Evolutionary conservation across 2,797 vertebrate species (phyloP).

Genomic region (Sebastes matsubarae): DNA sequence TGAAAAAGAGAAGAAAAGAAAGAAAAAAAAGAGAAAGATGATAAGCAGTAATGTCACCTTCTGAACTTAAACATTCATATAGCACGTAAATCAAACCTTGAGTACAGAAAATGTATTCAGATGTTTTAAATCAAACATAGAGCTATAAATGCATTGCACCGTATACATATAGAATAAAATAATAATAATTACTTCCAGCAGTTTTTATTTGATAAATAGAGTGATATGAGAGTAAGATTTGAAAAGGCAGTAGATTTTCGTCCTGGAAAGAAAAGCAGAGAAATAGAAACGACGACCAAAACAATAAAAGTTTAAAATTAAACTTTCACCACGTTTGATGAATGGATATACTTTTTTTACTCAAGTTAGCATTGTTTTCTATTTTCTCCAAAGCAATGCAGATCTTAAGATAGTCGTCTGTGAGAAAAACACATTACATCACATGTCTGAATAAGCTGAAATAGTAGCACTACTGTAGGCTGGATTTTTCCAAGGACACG

Average conservation of each 20-base stretch:
- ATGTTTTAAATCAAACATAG: constrained; percentile 38
- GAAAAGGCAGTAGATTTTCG: constrained; percentile 41
- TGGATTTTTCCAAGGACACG: constrained; percentile 55
- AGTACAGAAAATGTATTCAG: constrained; percentile 33
- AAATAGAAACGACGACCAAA: constrained; percentile 19
- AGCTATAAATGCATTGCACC: constrained; percentile 24
- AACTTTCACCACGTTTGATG: constrained; percentile 37
- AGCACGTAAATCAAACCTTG: constrained; percentile 36
- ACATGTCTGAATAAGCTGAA: constrained; percentile 45
- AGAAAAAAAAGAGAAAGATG: neutral
- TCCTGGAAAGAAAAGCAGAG: constrained; percentile 18
- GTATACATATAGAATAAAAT: constrained; percentile 34
- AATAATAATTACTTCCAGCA: constrained; percentile 11
- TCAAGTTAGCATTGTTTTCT: constrained; percentile 45
- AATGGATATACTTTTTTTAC: constrained; percentile 14
- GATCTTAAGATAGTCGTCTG: constrained; percentile 43
- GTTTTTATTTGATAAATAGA: constrained; percentile 20
- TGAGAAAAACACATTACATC: constrained; percentile 46
- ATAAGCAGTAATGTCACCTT: constrained; percentile 43
- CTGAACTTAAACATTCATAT: constrained; percentile 50
- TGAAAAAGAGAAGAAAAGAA: constrained; percentile 10
- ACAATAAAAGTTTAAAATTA: constrained; percentile 8
- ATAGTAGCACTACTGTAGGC: constrained; percentile 48
- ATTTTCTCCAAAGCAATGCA: constrained; percentile 48
- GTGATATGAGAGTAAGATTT: neutral